Percentiles rank a stretch among this genome's conserved stretches.
Evolutionary conservation across 2,888 invertebrate species (phyloP).

Genomic region (Digitonthophagus gazella): DNA sequence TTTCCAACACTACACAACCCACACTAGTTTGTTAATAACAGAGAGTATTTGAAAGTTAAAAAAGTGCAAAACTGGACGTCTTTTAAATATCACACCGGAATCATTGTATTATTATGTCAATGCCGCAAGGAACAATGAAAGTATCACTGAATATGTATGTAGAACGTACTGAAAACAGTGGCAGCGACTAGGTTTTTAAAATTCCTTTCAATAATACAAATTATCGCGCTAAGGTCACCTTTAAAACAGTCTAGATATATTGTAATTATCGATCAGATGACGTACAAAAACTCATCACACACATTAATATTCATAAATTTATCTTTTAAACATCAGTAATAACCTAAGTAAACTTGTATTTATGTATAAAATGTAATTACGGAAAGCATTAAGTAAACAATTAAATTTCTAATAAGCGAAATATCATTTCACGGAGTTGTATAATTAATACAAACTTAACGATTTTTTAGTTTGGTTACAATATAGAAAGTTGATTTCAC

Average conservation of each 20-base stretch:
- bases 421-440: neutral
- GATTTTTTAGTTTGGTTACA: neutral
- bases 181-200: neutral
- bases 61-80: neutral
- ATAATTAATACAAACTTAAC: neutral
- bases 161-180: neutral
- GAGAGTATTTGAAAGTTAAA: neutral
- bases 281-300: neutral
- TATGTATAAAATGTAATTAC: neutral
- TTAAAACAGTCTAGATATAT: neutral
- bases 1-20: too few species aligned
- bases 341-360: neutral
- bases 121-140: neutral
- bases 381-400: neutral
- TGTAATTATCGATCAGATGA: neutral
- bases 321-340: neutral
- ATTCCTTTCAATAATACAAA: neutral
- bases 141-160: neutral
- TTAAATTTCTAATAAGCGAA: neutral
- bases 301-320: neutral
- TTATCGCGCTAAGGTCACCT: neutral
- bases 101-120: neutral
- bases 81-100: neutral
- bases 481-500: neutral
- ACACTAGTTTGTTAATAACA: too few species aligned